Evolutionary conservation across 2,797 vertebrate species (phyloP).

Genomic region (Thamnophis elegans): DNA sequence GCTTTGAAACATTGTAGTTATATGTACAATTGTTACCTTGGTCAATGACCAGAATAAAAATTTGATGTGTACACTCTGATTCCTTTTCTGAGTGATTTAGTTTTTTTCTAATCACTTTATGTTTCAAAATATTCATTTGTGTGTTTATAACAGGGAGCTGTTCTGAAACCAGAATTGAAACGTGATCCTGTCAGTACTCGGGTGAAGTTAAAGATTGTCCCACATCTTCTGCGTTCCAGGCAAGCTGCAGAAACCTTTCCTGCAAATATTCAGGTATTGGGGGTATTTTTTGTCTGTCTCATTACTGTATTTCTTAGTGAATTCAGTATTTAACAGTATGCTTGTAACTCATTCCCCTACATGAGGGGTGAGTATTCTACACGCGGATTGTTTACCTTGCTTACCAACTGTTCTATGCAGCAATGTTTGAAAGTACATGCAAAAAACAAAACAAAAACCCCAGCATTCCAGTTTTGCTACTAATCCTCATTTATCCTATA

Average conservation of each 20-base stretch:
- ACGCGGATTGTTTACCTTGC: neutral
- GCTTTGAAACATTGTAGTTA: neutral
- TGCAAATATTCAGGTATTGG: slow-evolving; percentile 91
- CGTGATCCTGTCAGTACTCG: slow-evolving; percentile 95
- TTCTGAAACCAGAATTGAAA: slow-evolving; percentile 92
- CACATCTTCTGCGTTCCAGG: slow-evolving; percentile 91
- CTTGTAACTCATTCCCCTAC: neutral
- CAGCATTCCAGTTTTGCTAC: neutral
- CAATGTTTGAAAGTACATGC: neutral
- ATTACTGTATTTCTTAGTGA: neutral
- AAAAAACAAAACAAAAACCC: neutral
- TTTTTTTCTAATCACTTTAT: neutral
- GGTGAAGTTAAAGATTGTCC: slow-evolving; percentile 97
- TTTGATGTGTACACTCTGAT: neutral
- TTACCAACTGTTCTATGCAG: neutral
- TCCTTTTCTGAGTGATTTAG: neutral
- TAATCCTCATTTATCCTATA: neutral
- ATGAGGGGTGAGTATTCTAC: neutral
- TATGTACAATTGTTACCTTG: neutral
- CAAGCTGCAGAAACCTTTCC: slow-evolving; percentile 95
- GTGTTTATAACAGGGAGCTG: slow-evolving; percentile 76
- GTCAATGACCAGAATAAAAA: neutral
- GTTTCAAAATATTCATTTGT: neutral
- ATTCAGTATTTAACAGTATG: neutral
- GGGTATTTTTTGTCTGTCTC: neutral